These are phyloP conservation scores for Pterois miles DNA, from an alignment of 2,797 vertebrate species.

Conservation along the genomic window DNA sequence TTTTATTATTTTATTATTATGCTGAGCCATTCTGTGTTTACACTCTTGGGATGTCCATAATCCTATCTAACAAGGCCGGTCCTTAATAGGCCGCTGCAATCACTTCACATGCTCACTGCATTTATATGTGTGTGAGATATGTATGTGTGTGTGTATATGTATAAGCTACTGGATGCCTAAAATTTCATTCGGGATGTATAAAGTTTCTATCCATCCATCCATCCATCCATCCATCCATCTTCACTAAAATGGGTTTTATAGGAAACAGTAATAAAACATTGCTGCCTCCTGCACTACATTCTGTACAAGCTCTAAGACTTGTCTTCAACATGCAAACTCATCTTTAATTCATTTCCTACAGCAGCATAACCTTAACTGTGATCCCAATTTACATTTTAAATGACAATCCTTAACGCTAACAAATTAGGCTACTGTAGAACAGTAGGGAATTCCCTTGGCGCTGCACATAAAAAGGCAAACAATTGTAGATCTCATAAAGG, in stretches of 20 bases:
- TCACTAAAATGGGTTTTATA: slow-evolving; percentile 21
- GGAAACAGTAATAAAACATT: slow-evolving; percentile 27
- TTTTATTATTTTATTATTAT: no score
- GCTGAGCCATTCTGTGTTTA: no score
- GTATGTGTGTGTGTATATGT: no score
- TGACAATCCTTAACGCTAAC: slow-evolving; percentile 51
- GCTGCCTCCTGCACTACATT: not conserved
- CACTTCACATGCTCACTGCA: no score
- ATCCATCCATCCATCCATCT: no score
- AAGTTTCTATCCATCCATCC: no score
- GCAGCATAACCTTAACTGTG: slow-evolving; percentile 44
- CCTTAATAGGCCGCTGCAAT: no score
- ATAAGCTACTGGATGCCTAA: no score
- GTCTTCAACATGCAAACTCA: slow-evolving; percentile 47
- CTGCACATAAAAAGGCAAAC: slow-evolving; percentile 25
- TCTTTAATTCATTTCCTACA: slow-evolving; percentile 60
- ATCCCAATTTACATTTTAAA: slow-evolving; percentile 71
- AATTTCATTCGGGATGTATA: no score
- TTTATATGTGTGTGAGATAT: no score
- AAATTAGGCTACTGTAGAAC: slow-evolving; percentile 43
- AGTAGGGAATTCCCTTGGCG: slow-evolving; percentile 40
- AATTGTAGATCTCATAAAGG: slow-evolving; percentile 14
- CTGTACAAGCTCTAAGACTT: slow-evolving; percentile 3
- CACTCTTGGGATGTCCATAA: no score
- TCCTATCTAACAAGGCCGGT: no score